Percentiles rank a stretch among this genome's conserved stretches.
Evolutionary conservation across 2,113 vertebrate species (phyloP).

Genomic region (Xiphophorus hellerii): DNA sequence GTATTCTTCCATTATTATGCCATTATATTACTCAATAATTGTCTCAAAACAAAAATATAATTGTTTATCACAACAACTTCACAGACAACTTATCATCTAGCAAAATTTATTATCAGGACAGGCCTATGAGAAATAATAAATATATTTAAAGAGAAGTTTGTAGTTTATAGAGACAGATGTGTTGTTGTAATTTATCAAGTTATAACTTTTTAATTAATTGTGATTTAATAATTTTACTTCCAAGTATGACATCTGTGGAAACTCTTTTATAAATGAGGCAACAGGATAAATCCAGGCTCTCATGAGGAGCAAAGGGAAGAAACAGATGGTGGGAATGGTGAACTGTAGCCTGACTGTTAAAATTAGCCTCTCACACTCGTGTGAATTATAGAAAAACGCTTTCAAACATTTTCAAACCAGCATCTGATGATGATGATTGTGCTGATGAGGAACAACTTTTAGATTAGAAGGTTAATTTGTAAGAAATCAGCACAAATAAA

Average conservation of each 20-base stretch:
- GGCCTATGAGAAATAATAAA: not conserved
- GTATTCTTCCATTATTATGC: too few relatives aligned
- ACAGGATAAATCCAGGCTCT: too few relatives aligned
- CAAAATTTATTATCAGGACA: too few relatives aligned
- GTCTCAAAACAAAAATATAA: too few relatives aligned
- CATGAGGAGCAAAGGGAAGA: not conserved
- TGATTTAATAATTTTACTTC: not conserved
- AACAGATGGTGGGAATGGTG: not conserved
- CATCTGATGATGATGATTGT: not conserved
- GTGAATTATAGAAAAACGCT: not conserved
- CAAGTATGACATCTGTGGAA: not conserved
- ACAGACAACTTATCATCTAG: too few relatives aligned
- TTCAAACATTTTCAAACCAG: not conserved
- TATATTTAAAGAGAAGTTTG: not conserved
- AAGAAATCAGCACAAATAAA: too few relatives aligned
- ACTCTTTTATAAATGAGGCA: not conserved
- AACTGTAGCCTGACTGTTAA: not conserved
- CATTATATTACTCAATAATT: too few relatives aligned
- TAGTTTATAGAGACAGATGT: not conserved
- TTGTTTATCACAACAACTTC: too few relatives aligned
- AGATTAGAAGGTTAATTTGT: too few relatives aligned
- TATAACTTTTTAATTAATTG: too few relatives aligned
- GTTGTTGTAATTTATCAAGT: not conserved
- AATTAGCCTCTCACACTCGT: not conserved
- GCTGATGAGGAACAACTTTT: not conserved